Evolutionary conservation across 2,113 vertebrate species (phyloP).

Genomic region (Balaenoptera acutorostrata): DNA sequence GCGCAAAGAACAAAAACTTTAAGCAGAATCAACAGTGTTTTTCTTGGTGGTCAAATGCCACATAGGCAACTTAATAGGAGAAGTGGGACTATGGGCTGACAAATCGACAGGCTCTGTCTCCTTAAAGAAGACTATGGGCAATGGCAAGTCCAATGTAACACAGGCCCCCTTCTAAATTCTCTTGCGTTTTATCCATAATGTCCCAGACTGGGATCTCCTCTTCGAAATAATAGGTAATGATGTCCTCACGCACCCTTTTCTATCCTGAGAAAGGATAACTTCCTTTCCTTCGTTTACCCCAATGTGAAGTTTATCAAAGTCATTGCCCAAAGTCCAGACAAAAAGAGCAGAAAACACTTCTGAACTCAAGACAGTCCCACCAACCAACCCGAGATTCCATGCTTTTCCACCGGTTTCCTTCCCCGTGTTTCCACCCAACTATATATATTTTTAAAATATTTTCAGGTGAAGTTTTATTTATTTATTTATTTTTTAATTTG

Average conservation of each 20-base stretch:
- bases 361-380: neutral
- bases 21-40: neutral
- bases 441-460: neutral
- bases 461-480: neutral
- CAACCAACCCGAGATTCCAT: neutral
- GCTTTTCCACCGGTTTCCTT: neutral
- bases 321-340: neutral
- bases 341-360: neutral
- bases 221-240: neutral
- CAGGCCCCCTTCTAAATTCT: neutral
- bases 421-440: neutral
- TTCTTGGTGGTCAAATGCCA: neutral
- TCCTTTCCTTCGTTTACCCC: slow-evolving; percentile 11
- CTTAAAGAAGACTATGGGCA: neutral
- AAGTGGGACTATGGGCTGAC: neutral
- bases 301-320: neutral
- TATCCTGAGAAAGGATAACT: neutral
- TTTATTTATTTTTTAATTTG: neutral
- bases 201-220: neutral
- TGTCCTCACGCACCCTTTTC: neutral
- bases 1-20: neutral
- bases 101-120: neutral
- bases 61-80: neutral
- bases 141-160: neutral
- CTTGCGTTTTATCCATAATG: neutral